Evolutionary conservation across 2,113 vertebrate species (phyloP).

Genomic region (Alces alces): DNA sequence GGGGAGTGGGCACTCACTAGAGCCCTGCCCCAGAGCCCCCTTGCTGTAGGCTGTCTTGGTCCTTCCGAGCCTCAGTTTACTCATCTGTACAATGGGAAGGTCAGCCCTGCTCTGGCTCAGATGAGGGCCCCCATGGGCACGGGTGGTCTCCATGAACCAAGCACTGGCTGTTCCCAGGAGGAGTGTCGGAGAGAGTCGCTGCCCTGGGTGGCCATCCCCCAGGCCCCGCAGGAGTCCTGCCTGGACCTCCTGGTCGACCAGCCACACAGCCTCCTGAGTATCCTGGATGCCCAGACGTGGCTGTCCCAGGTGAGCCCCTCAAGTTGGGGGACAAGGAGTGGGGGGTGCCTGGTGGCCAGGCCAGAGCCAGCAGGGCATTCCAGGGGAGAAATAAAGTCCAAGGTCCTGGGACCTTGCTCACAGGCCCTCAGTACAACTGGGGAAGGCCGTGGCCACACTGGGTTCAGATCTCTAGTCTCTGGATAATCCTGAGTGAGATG

Average conservation of each 20-base stretch:
- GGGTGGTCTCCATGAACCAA: background rate
- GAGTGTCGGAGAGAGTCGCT: slow-evolving; percentile 87
- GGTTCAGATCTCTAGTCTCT: background rate
- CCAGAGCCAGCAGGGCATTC: background rate
- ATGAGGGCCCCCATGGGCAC: rapidly evolving
- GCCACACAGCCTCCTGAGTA: slow-evolving; percentile 88
- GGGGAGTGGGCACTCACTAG: background rate
- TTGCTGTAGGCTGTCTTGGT: background rate
- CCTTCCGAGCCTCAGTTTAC: background rate
- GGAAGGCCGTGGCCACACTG: background rate
- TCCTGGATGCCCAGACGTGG: slow-evolving; percentile 91
- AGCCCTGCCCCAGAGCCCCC: rapidly evolving
- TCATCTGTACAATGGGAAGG: background rate
- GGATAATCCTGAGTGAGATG: background rate
- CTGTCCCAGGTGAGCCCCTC: slow-evolving; percentile 85
- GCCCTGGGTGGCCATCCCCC: slow-evolving; percentile 83
- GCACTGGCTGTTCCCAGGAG: slow-evolving; percentile 79
- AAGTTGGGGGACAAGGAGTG: background rate
- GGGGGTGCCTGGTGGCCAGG: background rate
- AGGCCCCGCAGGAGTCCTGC: slow-evolving; percentile 79
- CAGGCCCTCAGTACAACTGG: background rate
- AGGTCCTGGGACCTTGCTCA: background rate
- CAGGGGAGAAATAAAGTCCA: background rate
- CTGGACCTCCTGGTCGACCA: slow-evolving; percentile 87
- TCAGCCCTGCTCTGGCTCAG: background rate